A percentile compares a stretch with the other conserved stretches of the same genome.
Conservation (phyloP, 2,888 invertebrate species). For the Diogma glabrata region DNA sequence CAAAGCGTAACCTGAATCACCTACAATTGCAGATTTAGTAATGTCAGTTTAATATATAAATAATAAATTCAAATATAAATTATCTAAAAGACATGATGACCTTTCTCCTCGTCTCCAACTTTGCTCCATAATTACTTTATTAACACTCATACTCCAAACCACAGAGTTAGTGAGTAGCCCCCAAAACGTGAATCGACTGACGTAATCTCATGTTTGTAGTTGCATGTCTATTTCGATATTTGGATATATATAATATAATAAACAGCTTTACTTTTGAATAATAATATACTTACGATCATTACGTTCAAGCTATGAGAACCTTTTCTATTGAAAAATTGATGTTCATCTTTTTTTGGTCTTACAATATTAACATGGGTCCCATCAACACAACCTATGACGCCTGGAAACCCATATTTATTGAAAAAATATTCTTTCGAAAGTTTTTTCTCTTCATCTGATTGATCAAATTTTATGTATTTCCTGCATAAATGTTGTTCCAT, state of each 20-base stretch:
- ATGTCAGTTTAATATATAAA: neutral
- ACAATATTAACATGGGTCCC: neutral
- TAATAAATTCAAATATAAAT: neutral
- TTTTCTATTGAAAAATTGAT: neutral
- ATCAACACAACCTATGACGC: neutral
- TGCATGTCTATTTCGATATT: neutral
- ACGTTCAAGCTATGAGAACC: neutral
- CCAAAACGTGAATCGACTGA: neutral
- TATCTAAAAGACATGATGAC: neutral
- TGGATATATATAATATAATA: neutral
- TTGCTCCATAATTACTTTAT: neutral
- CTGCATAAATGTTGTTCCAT: neutral
- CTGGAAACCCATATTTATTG: neutral
- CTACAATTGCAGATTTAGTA: neutral
- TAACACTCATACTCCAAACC: neutral
- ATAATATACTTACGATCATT: neutral
- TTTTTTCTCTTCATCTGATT: neutral
- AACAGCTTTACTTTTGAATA: too few relatives aligned
- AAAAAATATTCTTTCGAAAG: neutral
- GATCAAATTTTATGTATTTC: neutral
- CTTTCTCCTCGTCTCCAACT: neutral
- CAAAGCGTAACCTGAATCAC: neutral
- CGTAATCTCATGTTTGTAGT: neutral
- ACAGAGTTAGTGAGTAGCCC: too few relatives aligned
- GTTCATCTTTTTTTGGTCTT: neutral